Evolutionary conservation across 2,888 invertebrate genomes (phyloP).

Genomic region (Leucania comma): DNA sequence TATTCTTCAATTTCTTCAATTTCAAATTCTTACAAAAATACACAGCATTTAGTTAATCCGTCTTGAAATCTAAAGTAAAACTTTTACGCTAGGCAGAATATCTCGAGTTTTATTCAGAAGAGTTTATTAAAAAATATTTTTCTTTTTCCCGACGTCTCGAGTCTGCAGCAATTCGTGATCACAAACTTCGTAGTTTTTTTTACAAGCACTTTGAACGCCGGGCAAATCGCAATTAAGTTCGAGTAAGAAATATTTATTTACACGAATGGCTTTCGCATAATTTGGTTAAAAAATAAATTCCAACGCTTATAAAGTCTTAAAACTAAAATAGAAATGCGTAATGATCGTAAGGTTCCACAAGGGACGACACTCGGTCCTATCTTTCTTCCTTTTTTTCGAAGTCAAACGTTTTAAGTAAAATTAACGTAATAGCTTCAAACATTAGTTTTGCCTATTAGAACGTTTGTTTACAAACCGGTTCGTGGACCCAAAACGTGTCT

Average conservation of each 20-base stretch:
- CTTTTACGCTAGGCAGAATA: conserved; percentile 37
- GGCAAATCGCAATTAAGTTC: conserved; percentile 40
- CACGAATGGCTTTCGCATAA: conserved; percentile 17
- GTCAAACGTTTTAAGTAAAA: conserved; percentile 36
- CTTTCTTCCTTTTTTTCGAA: neutral
- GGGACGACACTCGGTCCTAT: conserved; percentile 8
- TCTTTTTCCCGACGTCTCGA: conserved; percentile 44
- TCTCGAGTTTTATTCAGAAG: conserved; percentile 38
- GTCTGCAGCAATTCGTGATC: conserved; percentile 50
- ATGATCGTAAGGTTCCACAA: conserved; percentile 4
- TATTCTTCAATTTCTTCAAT: conserved; percentile 13
- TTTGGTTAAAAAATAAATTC: conserved; percentile 14
- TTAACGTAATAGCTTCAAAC: conserved; percentile 25
- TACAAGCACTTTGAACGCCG: conserved; percentile 29
- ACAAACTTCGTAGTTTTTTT: conserved; percentile 40
- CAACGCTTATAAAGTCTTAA: no score
- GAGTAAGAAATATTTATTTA: conserved; percentile 29
- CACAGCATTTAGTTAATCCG: conserved; percentile 10
- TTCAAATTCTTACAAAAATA: conserved; percentile 18
- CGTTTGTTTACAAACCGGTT: conserved; percentile 73
- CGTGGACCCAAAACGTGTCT: conserved; percentile 67
- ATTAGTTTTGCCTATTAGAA: conserved; percentile 32
- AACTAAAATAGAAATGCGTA: neutral
- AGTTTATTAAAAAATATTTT: conserved; percentile 47
- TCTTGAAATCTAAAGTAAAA: conserved; percentile 23